Conservation (phyloP, 2,888 invertebrate species). For the Cantharis flavilabris region DNA sequence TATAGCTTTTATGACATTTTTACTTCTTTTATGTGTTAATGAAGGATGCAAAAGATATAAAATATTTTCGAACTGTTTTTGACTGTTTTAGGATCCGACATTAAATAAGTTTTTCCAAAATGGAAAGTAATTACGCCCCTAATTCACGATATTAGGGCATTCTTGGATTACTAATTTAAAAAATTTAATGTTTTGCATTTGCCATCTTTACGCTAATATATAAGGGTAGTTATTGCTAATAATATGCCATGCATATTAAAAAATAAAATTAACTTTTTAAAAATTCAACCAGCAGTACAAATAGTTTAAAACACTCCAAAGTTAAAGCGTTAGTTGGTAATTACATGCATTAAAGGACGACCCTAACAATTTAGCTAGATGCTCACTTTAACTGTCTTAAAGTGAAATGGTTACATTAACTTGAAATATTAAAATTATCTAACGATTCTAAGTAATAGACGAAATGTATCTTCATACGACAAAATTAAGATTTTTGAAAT, state of each 20-base stretch:
- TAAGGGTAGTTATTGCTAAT: no score
- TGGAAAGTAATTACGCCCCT: neutral
- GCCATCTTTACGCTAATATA: no score
- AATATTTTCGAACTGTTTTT: conserved; percentile 31
- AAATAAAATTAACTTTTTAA: neutral
- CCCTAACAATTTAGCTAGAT: neutral
- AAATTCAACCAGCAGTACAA: neutral
- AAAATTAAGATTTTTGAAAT: neutral
- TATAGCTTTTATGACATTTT: conserved; percentile 38
- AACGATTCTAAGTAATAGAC: neutral
- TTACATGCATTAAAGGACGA: neutral
- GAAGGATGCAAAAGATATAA: conserved; percentile 35
- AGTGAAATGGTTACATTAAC: neutral
- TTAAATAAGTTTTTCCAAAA: conserved; percentile 5
- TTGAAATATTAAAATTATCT: neutral
- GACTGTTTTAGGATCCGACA: conserved; percentile 19
- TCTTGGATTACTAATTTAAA: neutral
- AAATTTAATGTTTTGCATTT: neutral
- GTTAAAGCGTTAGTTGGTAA: neutral
- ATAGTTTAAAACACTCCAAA: neutral
- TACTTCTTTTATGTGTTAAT: conserved; percentile 41
- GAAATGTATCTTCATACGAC: neutral
- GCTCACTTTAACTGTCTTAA: neutral
- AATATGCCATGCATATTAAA: neutral
- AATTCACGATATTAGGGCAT: neutral